Conservation (phyloP, 1,140 invertebrate genomes). For the Pogonomyrmex barbatus region DNA sequence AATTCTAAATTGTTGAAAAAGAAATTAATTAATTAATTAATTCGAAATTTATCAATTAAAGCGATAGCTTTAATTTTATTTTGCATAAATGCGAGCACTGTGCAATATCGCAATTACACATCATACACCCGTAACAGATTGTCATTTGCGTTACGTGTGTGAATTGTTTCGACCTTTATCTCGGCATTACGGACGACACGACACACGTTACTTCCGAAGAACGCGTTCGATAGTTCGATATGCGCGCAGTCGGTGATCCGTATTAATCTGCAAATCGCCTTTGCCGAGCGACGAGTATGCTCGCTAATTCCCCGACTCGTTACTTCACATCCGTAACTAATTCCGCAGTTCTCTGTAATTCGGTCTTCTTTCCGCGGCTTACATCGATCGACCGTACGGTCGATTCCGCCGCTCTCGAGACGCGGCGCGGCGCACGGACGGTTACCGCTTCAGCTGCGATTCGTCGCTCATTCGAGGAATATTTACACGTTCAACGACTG, state of each 20-base stretch:
- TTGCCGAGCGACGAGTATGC: conserved; percentile 13
- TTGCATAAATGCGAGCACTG: neutral
- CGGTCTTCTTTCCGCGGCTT: conserved; percentile 55
- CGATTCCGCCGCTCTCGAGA: conserved; percentile 16
- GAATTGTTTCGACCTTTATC: neutral
- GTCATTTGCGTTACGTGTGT: neutral
- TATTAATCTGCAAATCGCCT: conserved; percentile 56
- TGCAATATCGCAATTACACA: neutral
- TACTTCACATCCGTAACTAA: conserved; percentile 45
- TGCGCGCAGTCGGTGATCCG: conserved; percentile 6
- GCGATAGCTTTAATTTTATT: neutral
- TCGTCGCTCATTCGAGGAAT: conserved; percentile 4
- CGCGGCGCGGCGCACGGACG: neutral
- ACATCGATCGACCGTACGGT: conserved; percentile 43
- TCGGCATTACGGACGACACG: neutral
- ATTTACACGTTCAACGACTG: conserved; percentile 13
- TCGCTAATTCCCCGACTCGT: conserved; percentile 51
- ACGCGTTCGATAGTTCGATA: conserved; percentile 37
- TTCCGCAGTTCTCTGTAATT: conserved; percentile 58
- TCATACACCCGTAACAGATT: neutral
- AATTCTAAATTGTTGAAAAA: neutral
- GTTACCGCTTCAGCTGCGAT: conserved; percentile 8
- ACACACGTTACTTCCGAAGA: neutral
- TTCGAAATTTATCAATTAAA: neutral
- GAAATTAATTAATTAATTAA: neutral